Base-by-base conservation (phyloP, 2,888 invertebrate genomes). In the Epinotia brunnichana region DNA sequence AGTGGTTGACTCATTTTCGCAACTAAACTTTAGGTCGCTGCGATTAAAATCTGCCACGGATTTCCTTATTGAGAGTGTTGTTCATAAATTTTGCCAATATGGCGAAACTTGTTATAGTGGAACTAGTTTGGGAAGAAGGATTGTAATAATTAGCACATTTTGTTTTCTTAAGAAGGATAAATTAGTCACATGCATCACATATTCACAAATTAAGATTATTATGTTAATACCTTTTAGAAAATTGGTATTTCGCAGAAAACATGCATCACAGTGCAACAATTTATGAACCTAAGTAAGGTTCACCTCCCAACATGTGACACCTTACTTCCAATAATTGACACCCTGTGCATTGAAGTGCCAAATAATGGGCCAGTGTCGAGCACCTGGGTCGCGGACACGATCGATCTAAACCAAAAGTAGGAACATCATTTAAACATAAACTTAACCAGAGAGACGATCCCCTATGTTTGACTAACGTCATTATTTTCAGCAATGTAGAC, bases 1-100 rank as follows among this genome's bases (percentile, higher is more conserved):
- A 15, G 21, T 24, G 15, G 29, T 44, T 53, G 63, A 63, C 35
- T 63, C 51, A 63, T 63, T 63, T 61, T 35, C 1, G 48, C 35
- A 13, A 13, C n/a, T 41, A n/a, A n/a, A 41, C 21, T 61, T 61
- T 41, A 61, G 19, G 56, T 56, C 2, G 3, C 24, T 21, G 21
- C 15, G 39, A 41, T 24, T 63, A 51, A 63, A 51, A 63, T 51
- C 17, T 63, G 51, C 17, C 13, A 4, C 29, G 51, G 29, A 19
- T 35, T 63, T 63, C 63, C 63, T 63, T 63, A 19, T 63, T 63
- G 21, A 5, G 24, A 29, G 29, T 9, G 7, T 7, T 29, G 24
- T 57, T n/a, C 29, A 29, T 29, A 24, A n/a, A 15, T 5, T 19
- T n/a, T 39, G 35, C 39, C 17, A 41, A 60, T 17, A 60, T 35